Evolutionary conservation across 23 tunicate species (phyloP).

Genomic region (Aplidium turbinatum): DNA sequence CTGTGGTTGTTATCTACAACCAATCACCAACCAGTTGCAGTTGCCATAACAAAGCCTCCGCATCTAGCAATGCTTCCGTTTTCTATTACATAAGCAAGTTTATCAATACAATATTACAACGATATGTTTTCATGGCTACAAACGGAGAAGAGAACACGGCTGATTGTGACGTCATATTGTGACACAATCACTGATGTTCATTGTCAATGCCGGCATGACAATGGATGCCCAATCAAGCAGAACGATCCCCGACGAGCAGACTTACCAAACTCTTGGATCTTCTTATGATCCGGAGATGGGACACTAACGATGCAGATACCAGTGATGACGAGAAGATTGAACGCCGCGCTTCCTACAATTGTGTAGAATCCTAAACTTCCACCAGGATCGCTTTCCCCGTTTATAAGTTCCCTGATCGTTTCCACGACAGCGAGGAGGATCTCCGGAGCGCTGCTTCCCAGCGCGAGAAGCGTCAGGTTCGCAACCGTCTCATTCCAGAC

Average conservation of each 20-base stretch:
- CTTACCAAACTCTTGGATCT: constrained; percentile 60
- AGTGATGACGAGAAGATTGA: constrained; percentile 63
- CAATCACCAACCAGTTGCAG: too few species aligned
- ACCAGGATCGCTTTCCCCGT: neutral
- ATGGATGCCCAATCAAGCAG: too few species aligned
- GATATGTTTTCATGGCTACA: too few species aligned
- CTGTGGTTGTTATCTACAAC: too few species aligned
- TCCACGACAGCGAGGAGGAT: constrained; percentile 57
- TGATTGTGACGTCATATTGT: too few species aligned
- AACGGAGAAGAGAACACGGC: too few species aligned
- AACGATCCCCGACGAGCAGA: neutral
- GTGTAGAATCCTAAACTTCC: constrained; percentile 68
- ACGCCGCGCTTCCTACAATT: constrained; percentile 71
- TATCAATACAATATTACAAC: too few species aligned
- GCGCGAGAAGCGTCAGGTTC: constrained; percentile 64
- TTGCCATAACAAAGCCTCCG: too few species aligned
- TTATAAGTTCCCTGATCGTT: constrained; percentile 38
- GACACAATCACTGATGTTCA: too few species aligned
- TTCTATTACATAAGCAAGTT: too few species aligned
- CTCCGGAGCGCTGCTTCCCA: constrained; percentile 78
- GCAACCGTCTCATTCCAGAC: constrained; percentile 80
- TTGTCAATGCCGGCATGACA: too few species aligned
- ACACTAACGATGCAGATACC: constrained; percentile 64
- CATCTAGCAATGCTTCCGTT: too few species aligned
- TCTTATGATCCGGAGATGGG: constrained; percentile 50